phyloP scores from a whole-genome alignment of 2,113 vertebrate genomes.

The Lagopus leucura region DNA sequence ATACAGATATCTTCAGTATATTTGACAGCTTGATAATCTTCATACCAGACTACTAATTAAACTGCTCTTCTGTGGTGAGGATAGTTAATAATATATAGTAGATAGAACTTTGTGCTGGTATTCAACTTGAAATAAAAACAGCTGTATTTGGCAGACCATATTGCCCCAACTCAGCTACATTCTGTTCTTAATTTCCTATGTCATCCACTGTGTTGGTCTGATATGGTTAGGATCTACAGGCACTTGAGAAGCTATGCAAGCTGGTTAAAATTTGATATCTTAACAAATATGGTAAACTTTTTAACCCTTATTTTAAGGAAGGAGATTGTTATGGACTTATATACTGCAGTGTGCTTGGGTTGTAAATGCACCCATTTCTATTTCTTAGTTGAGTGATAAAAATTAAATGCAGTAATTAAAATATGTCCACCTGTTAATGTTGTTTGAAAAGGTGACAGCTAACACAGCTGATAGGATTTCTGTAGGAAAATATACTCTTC shows the following conservation, averaged over 20 bases:
- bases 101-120: not conserved
- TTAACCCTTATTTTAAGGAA: not conserved
- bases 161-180: not conserved
- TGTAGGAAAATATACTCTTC: not conserved
- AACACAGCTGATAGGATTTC: not conserved
- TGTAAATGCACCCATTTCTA: not conserved
- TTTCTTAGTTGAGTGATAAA: not conserved
- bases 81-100: not conserved
- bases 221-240: not conserved
- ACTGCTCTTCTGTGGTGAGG: not conserved
- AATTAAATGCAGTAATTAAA: not conserved
- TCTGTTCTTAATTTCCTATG: not conserved
- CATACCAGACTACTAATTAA: not conserved
- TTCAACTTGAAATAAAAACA: not conserved
- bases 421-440: not conserved
- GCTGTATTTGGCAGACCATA: not conserved
- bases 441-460: not conserved
- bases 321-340: not conserved
- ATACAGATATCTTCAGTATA: not conserved
- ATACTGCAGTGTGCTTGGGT: not conserved
- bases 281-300: not conserved
- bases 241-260: not conserved
- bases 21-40: not conserved
- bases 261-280: not conserved
- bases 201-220: not conserved